A percentile compares a stretch with the other conserved stretches of the same genome.
phyloP scores from a whole-genome alignment of 2,888 invertebrate species.

The Nebria brevicollis region DNA sequence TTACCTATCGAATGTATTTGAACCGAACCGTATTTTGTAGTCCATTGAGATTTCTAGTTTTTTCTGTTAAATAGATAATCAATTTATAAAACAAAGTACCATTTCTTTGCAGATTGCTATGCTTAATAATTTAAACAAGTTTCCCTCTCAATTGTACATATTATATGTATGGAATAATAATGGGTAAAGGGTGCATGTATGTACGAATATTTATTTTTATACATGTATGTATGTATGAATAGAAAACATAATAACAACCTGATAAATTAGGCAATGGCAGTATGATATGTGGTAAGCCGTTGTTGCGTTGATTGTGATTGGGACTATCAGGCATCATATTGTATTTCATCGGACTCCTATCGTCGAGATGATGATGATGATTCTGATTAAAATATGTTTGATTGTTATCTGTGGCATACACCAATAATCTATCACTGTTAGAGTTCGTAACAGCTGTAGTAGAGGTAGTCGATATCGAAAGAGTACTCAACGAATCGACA shows the following conservation, averaged over 20 bases:
- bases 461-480: constrained; percentile 64
- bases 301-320: constrained; percentile 7
- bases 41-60: too few relatives aligned
- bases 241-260: constrained; percentile 10
- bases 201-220: too few relatives aligned
- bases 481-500: constrained; percentile 63
- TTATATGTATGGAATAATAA: too few relatives aligned
- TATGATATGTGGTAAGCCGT: constrained; percentile 20
- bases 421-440: not conserved
- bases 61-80: too few relatives aligned
- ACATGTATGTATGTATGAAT: too few relatives aligned
- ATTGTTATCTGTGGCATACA: not conserved
- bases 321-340: constrained; percentile 10
- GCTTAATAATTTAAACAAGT: too few relatives aligned
- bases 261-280: constrained; percentile 18
- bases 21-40: too few relatives aligned
- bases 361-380: not conserved
- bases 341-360: constrained; percentile 10
- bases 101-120: too few relatives aligned
- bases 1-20: too few relatives aligned
- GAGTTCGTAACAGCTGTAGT: constrained; percentile 60
- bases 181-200: too few relatives aligned
- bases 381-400: not conserved
- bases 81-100: too few relatives aligned
- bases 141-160: too few relatives aligned